Evolutionary conservation across 2,113 vertebrate genomes (phyloP).

Genomic region (Melanocharis versteri): DNA sequence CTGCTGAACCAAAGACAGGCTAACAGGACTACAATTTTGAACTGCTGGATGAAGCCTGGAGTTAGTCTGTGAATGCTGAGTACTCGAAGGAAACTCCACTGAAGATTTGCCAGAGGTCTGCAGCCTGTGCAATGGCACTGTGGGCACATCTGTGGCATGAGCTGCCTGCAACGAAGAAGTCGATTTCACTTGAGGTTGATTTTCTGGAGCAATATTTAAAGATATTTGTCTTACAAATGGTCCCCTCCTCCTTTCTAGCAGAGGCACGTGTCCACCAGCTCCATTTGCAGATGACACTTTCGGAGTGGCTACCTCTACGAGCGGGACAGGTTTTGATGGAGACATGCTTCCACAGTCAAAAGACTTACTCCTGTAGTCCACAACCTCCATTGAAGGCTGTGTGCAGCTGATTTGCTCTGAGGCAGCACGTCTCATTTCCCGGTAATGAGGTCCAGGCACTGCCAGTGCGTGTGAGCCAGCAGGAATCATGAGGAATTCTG

Average conservation of each 20-base stretch:
- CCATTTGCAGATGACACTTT: conserved; percentile 62
- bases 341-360: conserved; percentile 89
- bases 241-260: conserved; percentile 92
- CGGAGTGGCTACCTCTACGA: conserved; percentile 61
- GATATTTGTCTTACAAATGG: conserved; percentile 94
- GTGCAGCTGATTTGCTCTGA: conserved; percentile 91
- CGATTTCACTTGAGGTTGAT: conserved; percentile 69
- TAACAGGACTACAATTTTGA: conserved; percentile 75
- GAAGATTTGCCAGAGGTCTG: conserved; percentile 61
- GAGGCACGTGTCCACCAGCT: conserved; percentile 78
- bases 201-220: conserved; percentile 88
- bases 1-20: conserved; percentile 66
- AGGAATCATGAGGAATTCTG: conserved; percentile 83
- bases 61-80: conserved; percentile 26
- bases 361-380: conserved; percentile 92
- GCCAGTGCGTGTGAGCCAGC: conserved; percentile 79
- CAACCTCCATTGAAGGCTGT: conserved; percentile 85
- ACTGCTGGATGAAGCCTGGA: background rate
- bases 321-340: conserved; percentile 69
- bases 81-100: conserved; percentile 51
- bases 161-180: conserved; percentile 71
- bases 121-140: conserved; percentile 68
- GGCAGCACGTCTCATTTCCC: conserved; percentile 89
- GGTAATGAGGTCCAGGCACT: conserved; percentile 77
- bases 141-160: conserved; percentile 57